Base-by-base conservation (phyloP, 2,888 invertebrate genomes). In the Eulithis testata region DNA sequence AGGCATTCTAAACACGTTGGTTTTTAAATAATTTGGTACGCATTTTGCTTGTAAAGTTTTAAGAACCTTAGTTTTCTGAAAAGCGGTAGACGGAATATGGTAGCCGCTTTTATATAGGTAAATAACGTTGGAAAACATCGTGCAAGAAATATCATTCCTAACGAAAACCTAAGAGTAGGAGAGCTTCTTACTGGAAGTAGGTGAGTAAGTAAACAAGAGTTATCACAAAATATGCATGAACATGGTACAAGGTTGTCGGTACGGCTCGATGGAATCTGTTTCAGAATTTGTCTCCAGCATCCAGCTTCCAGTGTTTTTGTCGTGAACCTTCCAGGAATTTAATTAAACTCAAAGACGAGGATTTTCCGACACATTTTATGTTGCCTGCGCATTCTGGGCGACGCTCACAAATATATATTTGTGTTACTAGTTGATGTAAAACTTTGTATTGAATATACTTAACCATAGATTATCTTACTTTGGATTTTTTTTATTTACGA, bases 311-410 rank as follows among this genome's bases (percentile, higher is more conserved):
- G 40, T 56, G 45, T 53, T 62, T 58, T 58, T 59, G 54, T 58
- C 58, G 54, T 27, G 50, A 59, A 9, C 27, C 47, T 40, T 65
- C 14, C 51, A n/a, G 62, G 66, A 66, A 62, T 66, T 66, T 62
- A 54, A 66, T 66, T 59, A 66, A 66, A 62, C 45, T 44, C 40
- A 27, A 27, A 50, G 66, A 62, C 50, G 53, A 50, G 55, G 60
- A 45, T 60, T 60, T 61, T n/a, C 43, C 53, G 40, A 47, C 58
- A 54, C 59, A 45, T 63, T 57, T 53, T 52, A 37, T 58, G 27
- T 14, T 8, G 27, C 27, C 37, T 53, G 40, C 40, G 40, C 63
- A 58, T 14, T 53, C 63, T 47, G 45, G 52, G 6, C 31, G 44
- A 56, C 0, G 11, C 8, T 0, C 40, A n/a, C n/a, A 11, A 50